Evolutionary conservation across 2,888 invertebrate genomes (phyloP).

Genomic region (Resseliella maxima): DNA sequence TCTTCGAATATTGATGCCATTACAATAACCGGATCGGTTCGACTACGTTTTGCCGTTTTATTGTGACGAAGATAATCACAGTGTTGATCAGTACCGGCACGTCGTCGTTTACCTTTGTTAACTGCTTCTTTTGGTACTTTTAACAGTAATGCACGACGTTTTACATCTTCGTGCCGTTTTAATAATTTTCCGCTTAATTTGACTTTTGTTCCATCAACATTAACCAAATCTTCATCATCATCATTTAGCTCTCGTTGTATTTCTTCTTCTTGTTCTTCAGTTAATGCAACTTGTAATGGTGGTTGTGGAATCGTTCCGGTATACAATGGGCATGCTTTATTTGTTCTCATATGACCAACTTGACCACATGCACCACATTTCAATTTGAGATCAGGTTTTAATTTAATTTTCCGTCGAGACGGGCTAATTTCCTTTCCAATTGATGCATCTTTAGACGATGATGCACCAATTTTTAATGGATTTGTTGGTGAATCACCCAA

Average conservation of each 20-base stretch:
- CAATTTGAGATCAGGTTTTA: slow-evolving; percentile 89
- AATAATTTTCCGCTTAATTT: slow-evolving; percentile 88
- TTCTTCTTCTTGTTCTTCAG: slow-evolving; percentile 87
- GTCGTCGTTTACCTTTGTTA: slow-evolving; percentile 74
- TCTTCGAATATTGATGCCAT: slow-evolving; percentile 90
- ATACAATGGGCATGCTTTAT: slow-evolving; percentile 96
- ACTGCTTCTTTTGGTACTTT: slow-evolving; percentile 83
- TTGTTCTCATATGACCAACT: slow-evolving; percentile 76
- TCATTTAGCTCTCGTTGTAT: slow-evolving; percentile 80
- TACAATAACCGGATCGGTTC: slow-evolving; percentile 97
- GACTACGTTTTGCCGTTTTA: slow-evolving; percentile 86
- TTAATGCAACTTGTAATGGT: slow-evolving; percentile 77
- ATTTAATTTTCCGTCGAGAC: slow-evolving; percentile 82
- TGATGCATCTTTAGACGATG: slow-evolving; percentile 61
- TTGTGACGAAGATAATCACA: slow-evolving; percentile 91
- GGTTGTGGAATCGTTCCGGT: slow-evolving; percentile 74
- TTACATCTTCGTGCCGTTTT: slow-evolving; percentile 89
- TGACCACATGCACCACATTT: slow-evolving; percentile 97
- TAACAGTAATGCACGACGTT: slow-evolving; percentile 79
- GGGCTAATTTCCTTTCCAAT: slow-evolving; percentile 71
- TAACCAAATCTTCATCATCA: slow-evolving; percentile 88
- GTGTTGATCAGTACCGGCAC: slow-evolving; percentile 76
- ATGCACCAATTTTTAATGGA: slow-evolving; percentile 58
- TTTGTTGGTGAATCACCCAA: slow-evolving; percentile 38
- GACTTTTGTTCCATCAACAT: slow-evolving; percentile 94